A percentile compares a stretch with the other conserved stretches of the same genome.
Evolutionary conservation across 2,888 invertebrate species (phyloP).

Genomic region (Aplocera efformata): DNA sequence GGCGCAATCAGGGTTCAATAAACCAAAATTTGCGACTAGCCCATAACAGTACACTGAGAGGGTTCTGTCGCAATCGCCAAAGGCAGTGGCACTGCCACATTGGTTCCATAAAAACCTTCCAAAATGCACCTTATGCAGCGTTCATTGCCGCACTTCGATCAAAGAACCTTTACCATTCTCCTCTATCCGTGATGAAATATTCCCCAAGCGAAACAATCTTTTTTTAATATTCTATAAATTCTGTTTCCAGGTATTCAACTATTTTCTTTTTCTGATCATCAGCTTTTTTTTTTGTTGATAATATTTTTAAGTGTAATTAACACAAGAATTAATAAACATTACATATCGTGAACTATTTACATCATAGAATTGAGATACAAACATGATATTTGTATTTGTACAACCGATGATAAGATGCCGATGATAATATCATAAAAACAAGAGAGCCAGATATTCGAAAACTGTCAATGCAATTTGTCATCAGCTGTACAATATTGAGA

Average conservation of each 20-base stretch:
- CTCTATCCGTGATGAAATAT: slow-evolving; percentile 12
- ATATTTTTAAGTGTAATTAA: background rate
- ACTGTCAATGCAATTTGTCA: too few relatives aligned
- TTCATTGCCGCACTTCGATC: slow-evolving; percentile 3
- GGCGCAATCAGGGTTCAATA: slow-evolving; percentile 33
- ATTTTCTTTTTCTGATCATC: background rate
- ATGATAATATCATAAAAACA: too few relatives aligned
- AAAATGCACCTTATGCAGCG: slow-evolving; percentile 14
- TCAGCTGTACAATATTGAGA: too few relatives aligned
- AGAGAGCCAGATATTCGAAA: background rate
- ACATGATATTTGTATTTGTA: too few relatives aligned
- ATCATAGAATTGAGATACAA: too few relatives aligned
- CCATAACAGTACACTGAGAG: slow-evolving; percentile 44
- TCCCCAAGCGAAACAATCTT: slow-evolving; percentile 12
- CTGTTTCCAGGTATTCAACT: slow-evolving; percentile 8
- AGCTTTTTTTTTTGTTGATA: background rate
- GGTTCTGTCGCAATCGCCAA: slow-evolving; percentile 48
- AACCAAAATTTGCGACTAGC: slow-evolving; percentile 48
- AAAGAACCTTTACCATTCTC: slow-evolving; percentile 15
- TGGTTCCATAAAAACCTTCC: slow-evolving; percentile 18
- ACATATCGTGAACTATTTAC: too few relatives aligned
- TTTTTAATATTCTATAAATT: background rate
- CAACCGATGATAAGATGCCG: too few relatives aligned
- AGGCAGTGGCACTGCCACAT: slow-evolving; percentile 15
- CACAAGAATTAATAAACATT: too few relatives aligned